phyloP scores from a whole-genome alignment of 2,888 invertebrate genomes.

The Cheiracanthium punctorium region DNA sequence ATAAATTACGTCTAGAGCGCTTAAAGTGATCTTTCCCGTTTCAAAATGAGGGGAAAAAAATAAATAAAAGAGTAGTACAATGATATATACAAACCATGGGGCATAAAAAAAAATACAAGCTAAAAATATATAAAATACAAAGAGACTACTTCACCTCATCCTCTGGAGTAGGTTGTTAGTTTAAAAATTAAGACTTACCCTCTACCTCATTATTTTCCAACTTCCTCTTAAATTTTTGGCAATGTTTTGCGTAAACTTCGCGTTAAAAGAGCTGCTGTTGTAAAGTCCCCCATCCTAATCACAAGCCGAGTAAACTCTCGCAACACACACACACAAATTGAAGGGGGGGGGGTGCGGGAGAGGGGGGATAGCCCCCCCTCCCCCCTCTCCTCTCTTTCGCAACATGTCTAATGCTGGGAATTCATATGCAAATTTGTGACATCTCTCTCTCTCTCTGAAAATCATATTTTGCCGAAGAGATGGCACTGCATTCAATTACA shows the following conservation, averaged over 20 bases:
- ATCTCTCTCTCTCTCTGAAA: slow-evolving; percentile 61
- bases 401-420: slow-evolving; percentile 59
- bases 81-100: no score
- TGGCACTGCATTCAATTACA: slow-evolving; percentile 56
- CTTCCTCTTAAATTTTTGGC: not conserved
- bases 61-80: no score
- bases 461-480: slow-evolving; percentile 63
- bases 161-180: not conserved
- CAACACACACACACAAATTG: slow-evolving; percentile 8
- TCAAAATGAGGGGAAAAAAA: no score
- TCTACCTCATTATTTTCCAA: slow-evolving; percentile 8
- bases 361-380: no score
- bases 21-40: no score
- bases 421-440: slow-evolving; percentile 65
- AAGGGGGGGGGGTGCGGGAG: not conserved
- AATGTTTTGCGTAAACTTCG: slow-evolving; percentile 35
- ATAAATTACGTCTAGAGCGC: no score
- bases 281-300: slow-evolving; percentile 54
- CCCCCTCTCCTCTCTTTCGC: not conserved
- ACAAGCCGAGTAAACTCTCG: slow-evolving; percentile 41
- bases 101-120: not conserved
- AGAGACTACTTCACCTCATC: not conserved
- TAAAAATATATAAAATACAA: not conserved
- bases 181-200: slow-evolving; percentile 2
- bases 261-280: slow-evolving; percentile 11